Percentiles rank a stretch among this genome's conserved stretches.
Evolutionary conservation across 2,113 vertebrate species (phyloP).

Genomic region (Balaeniceps rex): DNA sequence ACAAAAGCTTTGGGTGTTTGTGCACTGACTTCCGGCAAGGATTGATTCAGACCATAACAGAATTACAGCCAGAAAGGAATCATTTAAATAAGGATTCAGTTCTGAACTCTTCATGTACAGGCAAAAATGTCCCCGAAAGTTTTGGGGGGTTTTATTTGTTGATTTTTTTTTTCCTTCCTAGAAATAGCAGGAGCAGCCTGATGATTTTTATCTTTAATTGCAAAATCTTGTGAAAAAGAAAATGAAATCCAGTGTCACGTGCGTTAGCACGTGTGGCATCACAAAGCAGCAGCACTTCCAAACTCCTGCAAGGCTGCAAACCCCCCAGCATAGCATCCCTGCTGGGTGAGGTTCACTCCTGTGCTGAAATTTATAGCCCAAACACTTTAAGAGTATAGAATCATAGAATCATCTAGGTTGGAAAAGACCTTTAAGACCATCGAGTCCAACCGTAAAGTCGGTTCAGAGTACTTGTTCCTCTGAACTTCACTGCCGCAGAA

Average conservation of each 20-base stretch:
- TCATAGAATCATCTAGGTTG: neutral
- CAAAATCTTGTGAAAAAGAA: constrained; percentile 13
- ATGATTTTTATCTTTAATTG: neutral
- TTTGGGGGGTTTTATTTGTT: neutral
- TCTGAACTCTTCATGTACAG: neutral
- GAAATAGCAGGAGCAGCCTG: neutral
- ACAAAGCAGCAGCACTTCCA: neutral
- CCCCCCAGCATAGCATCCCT: neutral
- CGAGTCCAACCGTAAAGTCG: neutral
- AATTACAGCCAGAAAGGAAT: neutral
- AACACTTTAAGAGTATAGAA: neutral
- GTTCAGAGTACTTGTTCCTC: neutral
- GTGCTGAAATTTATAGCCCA: neutral
- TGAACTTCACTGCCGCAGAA: neutral
- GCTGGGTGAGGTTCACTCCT: neutral
- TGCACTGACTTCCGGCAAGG: neutral
- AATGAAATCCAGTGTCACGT: neutral
- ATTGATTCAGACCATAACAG: neutral
- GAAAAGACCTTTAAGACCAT: neutral
- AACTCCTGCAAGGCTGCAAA: neutral
- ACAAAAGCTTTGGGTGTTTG: neutral
- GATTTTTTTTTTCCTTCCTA: neutral
- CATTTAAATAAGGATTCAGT: neutral
- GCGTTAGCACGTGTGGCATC: neutral
- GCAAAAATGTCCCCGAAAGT: neutral